These are phyloP conservation scores for Bombus superbus DNA, from an alignment of 1,140 invertebrate genomes.

Conservation along the genomic window DNA sequence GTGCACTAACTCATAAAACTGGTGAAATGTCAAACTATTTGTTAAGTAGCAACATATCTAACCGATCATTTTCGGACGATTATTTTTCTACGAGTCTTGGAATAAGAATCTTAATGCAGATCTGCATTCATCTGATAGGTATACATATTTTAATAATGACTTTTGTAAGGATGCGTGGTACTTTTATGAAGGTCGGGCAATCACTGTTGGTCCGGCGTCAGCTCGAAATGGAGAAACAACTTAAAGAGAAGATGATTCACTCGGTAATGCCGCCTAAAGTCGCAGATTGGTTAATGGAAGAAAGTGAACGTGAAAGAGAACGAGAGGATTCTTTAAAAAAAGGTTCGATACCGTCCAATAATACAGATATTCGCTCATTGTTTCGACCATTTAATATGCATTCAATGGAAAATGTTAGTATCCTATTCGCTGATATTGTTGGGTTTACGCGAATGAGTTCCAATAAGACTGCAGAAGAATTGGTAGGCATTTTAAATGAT, in stretches of 20 bases:
- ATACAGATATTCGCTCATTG: conserved; percentile 89
- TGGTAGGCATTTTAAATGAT: conserved; percentile 96
- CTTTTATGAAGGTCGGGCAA: conserved; percentile 98
- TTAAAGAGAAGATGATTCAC: conserved; percentile 98
- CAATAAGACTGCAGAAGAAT: conserved; percentile 95
- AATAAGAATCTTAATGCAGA: conserved; percentile 91
- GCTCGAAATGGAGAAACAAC: conserved; percentile 95
- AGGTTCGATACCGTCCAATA: conserved; percentile 80
- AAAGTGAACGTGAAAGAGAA: conserved; percentile 84
- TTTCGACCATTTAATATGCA: conserved; percentile 98
- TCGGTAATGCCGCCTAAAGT: conserved; percentile 98
- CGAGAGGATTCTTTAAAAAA: conserved; percentile 82
- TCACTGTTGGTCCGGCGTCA: conserved; percentile 93
- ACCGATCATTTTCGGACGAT: conserved; percentile 50
- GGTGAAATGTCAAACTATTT: conserved; percentile 39
- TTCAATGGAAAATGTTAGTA: conserved; percentile 97
- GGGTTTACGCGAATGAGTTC: conserved; percentile 99
- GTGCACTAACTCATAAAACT: not conserved
- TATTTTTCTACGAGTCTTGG: conserved; percentile 84
- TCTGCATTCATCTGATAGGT: conserved; percentile 96
- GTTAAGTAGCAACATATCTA: conserved; percentile 47
- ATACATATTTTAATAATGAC: conserved; percentile 97
- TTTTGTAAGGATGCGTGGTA: conserved; percentile 94
- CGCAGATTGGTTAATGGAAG: conserved; percentile 93
- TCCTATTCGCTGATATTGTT: conserved; percentile 99